Conservation (phyloP, 2,888 invertebrate species). For the Branchellion lobata region DNA sequence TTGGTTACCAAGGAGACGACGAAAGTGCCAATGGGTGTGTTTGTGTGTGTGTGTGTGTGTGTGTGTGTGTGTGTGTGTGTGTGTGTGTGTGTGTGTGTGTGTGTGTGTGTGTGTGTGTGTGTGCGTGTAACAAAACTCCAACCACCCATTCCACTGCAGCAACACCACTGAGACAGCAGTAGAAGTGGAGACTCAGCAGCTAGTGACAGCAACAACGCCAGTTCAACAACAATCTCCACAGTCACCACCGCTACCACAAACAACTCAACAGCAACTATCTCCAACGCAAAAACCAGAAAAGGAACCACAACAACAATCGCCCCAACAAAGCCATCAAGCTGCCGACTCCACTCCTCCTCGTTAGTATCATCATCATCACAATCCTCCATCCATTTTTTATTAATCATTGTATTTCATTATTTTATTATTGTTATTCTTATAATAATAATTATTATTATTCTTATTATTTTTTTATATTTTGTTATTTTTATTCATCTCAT, state of each 20-base stretch:
- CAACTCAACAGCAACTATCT: neutral
- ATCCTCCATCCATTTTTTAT: neutral
- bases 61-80: slow-evolving; percentile 41
- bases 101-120: slow-evolving; percentile 42
- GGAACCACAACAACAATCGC: neutral
- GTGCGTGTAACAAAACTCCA: slow-evolving; percentile 22
- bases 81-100: slow-evolving; percentile 43
- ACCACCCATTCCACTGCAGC: neutral
- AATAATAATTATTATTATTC: too few relatives aligned
- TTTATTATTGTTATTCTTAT: neutral
- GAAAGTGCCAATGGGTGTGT: slow-evolving; percentile 10
- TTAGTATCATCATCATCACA: neutral
- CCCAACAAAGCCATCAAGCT: neutral
- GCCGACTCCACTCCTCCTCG: neutral
- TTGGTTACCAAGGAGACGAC: neutral
- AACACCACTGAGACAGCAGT: neutral
- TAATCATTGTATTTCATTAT: neutral
- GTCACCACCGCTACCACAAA: too few relatives aligned
- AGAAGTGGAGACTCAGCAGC: neutral
- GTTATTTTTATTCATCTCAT: neutral
- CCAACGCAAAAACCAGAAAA: neutral
- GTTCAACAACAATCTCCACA: too few relatives aligned
- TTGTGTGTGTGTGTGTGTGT: slow-evolving; percentile 13
- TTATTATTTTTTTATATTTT: neutral
- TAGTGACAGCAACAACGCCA: neutral